phyloP scores from a whole-genome alignment of 2,797 vertebrate genomes.

The Caiman crocodilus region DNA sequence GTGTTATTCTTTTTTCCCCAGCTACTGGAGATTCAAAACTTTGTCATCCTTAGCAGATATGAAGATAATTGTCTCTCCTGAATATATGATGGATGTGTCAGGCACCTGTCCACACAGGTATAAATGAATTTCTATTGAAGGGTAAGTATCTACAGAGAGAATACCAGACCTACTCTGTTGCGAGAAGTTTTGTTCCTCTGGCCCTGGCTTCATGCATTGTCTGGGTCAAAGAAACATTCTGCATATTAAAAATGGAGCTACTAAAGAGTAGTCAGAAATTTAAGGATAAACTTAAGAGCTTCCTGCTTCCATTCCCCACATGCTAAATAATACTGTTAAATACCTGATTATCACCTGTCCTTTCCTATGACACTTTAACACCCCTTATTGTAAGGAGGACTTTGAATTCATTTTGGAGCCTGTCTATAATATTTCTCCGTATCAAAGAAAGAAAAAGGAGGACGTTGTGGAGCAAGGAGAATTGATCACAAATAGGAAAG shows the following conservation, averaged over 20 bases:
- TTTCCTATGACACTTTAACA: not conserved
- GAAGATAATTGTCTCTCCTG: not conserved
- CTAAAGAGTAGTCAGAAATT: not conserved
- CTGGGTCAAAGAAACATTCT: not conserved
- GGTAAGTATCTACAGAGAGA: not conserved
- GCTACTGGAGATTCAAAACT: not conserved
- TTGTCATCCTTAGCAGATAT: rapidly evolving
- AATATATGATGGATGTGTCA: not conserved
- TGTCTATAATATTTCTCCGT: not conserved
- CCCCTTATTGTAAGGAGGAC: not conserved
- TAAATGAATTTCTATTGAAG: not conserved
- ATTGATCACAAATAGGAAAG: not conserved
- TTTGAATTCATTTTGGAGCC: conserved; percentile 14
- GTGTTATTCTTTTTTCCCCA: not conserved
- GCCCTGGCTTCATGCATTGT: not conserved
- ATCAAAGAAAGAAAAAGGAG: not conserved
- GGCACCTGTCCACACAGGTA: not conserved
- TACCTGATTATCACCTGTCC: rapidly evolving
- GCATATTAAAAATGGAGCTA: not conserved
- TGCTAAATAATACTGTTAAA: not conserved
- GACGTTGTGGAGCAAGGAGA: not conserved
- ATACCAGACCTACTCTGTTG: not conserved
- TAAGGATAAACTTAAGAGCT: not conserved
- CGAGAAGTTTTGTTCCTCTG: not conserved
- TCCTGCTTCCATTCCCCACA: not conserved